These are phyloP conservation scores for Drosophila paramelanica DNA, from an alignment of 2,888 invertebrate species.

Conservation along the genomic window DNA sequence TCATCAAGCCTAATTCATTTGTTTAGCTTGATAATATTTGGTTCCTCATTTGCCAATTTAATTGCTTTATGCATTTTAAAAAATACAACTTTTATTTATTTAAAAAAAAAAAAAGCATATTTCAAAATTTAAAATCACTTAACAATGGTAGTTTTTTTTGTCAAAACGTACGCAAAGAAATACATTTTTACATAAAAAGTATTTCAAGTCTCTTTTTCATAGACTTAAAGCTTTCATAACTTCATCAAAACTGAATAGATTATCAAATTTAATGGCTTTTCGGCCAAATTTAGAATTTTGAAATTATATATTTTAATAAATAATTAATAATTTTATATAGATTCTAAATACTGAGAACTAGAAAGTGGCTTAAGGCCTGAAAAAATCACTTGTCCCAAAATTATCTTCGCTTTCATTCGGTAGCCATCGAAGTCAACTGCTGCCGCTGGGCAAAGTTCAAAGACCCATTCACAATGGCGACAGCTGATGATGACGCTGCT, in stretches of 20 bases:
- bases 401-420: conserved; percentile 35
- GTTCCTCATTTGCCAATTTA: too few relatives aligned
- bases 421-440: conserved; percentile 47
- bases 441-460: conserved; percentile 51
- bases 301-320: not conserved
- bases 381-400: conserved; percentile 8
- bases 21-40: too few relatives aligned
- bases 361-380: not conserved
- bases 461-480: conserved; percentile 52
- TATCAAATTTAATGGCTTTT: not conserved
- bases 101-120: too few relatives aligned
- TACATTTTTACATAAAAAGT: too few relatives aligned
- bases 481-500: conserved; percentile 49
- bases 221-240: not conserved
- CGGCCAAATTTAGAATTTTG: too few relatives aligned
- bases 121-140: too few relatives aligned
- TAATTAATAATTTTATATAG: not conserved
- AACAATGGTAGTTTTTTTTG: too few relatives aligned
- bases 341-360: not conserved
- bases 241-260: not conserved
- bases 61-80: too few relatives aligned
- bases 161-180: too few relatives aligned
- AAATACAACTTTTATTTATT: too few relatives aligned
- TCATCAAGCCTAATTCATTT: too few relatives aligned
- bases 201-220: too few relatives aligned